A percentile compares a stretch with the other conserved stretches of the same genome.
These are phyloP conservation scores for Coendou prehensilis DNA, from an alignment of 2,797 vertebrate genomes.

Conservation along the genomic window DNA sequence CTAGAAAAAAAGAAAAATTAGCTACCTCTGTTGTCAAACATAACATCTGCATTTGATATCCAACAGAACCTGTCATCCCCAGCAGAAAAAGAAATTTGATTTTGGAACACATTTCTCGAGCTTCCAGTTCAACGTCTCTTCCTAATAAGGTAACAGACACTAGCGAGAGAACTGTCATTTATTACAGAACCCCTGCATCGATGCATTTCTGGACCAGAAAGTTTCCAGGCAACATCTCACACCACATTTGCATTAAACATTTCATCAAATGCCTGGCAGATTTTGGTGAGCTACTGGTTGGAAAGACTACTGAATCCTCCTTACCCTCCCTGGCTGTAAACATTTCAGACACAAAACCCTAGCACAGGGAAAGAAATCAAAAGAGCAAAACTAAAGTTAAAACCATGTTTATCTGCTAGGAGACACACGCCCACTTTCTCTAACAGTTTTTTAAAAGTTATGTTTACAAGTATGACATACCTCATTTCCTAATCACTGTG, in stretches of 20 bases:
- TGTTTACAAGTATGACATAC: background rate
- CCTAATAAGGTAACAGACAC: background rate
- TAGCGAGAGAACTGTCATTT: background rate
- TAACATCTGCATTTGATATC: background rate
- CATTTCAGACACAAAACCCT: background rate
- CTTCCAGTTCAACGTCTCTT: background rate
- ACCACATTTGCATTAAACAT: background rate
- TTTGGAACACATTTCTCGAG: slow-evolving; percentile 20
- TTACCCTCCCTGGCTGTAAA: background rate
- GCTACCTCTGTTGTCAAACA: background rate
- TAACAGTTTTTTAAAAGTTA: slow-evolving; percentile 10
- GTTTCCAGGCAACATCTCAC: background rate
- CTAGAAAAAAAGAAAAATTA: background rate
- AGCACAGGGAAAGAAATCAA: background rate
- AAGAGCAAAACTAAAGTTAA: slow-evolving; percentile 45
- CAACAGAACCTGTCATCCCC: background rate
- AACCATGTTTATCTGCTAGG: background rate
- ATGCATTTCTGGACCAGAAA: background rate
- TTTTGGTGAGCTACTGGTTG: background rate
- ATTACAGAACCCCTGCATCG: background rate
- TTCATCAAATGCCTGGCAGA: background rate
- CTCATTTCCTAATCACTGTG: background rate
- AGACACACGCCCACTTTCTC: background rate
- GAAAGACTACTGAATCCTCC: background rate
- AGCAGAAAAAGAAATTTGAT: background rate